Evolutionary conservation across 2,888 invertebrate genomes (phyloP).

Genomic region (Coenonympha arcania): DNA sequence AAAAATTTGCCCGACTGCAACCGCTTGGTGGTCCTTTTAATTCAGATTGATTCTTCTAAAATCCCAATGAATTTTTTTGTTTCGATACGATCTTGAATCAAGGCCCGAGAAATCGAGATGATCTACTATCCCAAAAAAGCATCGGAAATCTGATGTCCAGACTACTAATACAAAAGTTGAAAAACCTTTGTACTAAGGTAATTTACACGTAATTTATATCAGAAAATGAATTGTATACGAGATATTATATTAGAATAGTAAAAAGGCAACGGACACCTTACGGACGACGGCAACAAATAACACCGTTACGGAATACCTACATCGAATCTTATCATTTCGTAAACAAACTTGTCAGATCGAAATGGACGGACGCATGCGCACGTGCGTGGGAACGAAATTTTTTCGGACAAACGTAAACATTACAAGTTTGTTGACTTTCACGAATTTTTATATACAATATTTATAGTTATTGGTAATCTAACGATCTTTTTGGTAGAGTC

Average conservation of each 20-base stretch:
- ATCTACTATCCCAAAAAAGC: too few species aligned
- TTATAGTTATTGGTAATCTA: neutral
- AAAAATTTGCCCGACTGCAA: too few species aligned
- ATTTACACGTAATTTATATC: too few species aligned
- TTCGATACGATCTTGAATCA: too few species aligned
- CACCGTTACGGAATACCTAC: conserved; percentile 14
- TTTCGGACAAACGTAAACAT: conserved; percentile 32
- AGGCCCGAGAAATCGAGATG: too few species aligned
- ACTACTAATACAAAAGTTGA: too few species aligned
- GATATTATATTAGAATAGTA: conserved; percentile 11
- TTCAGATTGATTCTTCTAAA: too few species aligned
- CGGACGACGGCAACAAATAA: conserved; percentile 9
- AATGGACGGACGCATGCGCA: conserved; percentile 15
- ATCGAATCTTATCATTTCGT: conserved; percentile 22
- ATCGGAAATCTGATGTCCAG: too few species aligned
- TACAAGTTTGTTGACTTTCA: conserved; percentile 29
- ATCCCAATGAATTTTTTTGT: too few species aligned
- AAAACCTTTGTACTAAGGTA: too few species aligned
- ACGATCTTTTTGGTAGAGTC: neutral
- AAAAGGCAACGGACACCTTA: conserved; percentile 2
- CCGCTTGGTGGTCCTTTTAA: too few species aligned
- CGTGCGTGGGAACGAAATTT: conserved; percentile 33
- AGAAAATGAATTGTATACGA: neutral
- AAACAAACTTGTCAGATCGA: conserved; percentile 27
- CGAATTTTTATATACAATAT: conserved; percentile 13